Evolutionary conservation across 1,140 invertebrate species (phyloP).

Genomic region (Plodia interpunctella): DNA sequence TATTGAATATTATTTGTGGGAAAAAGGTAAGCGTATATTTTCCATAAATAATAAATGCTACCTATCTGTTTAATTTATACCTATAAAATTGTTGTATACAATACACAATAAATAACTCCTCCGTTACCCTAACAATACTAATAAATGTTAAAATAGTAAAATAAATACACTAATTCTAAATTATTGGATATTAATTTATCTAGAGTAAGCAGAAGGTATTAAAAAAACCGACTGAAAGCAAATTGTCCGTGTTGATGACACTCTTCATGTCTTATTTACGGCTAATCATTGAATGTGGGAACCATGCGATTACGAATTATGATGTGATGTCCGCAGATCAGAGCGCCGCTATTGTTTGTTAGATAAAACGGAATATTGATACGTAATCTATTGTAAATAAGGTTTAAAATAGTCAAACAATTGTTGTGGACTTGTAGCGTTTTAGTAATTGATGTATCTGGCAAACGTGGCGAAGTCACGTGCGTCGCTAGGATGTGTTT

Average conservation of each 20-base stretch:
- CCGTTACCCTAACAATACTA: no score
- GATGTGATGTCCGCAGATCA: background rate
- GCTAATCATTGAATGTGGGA: constrained; percentile 23
- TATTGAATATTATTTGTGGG: no score
- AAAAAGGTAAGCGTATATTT: no score
- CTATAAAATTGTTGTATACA: background rate
- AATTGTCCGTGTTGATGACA: constrained; percentile 21
- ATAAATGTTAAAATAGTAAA: background rate
- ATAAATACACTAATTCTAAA: constrained; percentile 2
- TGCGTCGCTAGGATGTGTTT: constrained; percentile 9
- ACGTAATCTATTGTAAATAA: background rate
- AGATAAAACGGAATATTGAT: background rate
- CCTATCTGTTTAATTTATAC: no score
- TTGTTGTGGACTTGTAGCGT: background rate
- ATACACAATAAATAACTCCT: no score
- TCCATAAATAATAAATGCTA: no score
- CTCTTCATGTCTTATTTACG: constrained; percentile 15
- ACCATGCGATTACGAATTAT: constrained; percentile 13
- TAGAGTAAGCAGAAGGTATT: constrained; percentile 1
- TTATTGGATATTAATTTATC: background rate
- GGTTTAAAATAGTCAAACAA: background rate
- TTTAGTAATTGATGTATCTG: background rate
- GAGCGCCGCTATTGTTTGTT: constrained; percentile 16
- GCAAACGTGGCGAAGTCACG: constrained; percentile 12
- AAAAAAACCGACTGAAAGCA: constrained; percentile 9